phyloP scores from a whole-genome alignment of 1,140 invertebrate genomes.

The Ceratoteleas bidentatus region DNA sequence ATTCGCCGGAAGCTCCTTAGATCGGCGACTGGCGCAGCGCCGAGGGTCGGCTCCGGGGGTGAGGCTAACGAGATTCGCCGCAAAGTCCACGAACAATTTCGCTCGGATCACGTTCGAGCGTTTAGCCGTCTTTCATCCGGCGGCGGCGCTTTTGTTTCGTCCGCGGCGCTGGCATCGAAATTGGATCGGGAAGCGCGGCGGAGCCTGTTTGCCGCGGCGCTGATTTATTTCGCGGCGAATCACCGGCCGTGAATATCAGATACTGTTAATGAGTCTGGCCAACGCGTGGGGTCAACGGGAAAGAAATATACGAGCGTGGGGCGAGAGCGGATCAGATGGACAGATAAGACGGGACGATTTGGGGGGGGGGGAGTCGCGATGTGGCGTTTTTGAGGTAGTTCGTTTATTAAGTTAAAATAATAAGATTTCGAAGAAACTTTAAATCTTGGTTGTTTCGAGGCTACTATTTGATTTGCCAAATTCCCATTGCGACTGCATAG shows the following conservation, averaged over 20 bases:
- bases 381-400: too few species aligned
- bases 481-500: too few species aligned
- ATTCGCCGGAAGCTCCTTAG: conserved; percentile 66
- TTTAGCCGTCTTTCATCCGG: conserved; percentile 70
- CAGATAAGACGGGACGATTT: too few species aligned
- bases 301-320: conserved; percentile 68
- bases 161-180: conserved; percentile 33
- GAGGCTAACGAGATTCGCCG: conserved; percentile 73
- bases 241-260: conserved; percentile 80
- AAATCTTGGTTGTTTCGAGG: too few species aligned
- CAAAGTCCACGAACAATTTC: conserved; percentile 75
- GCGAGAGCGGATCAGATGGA: background rate
- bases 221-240: conserved; percentile 79
- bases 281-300: conserved; percentile 66
- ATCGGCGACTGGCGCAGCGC: conserved; percentile 41
- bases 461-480: too few species aligned
- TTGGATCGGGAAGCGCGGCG: conserved; percentile 63
- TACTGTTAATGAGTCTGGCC: conserved; percentile 79
- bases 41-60: conserved; percentile 18
- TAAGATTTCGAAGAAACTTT: too few species aligned
- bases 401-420: too few species aligned
- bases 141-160: conserved; percentile 23
- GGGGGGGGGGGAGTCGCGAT: too few species aligned
- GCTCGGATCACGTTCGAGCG: conserved; percentile 75
- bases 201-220: conserved; percentile 52